Conservation (phyloP, 1,140 invertebrate species). For the Neelides sp. region DNA sequence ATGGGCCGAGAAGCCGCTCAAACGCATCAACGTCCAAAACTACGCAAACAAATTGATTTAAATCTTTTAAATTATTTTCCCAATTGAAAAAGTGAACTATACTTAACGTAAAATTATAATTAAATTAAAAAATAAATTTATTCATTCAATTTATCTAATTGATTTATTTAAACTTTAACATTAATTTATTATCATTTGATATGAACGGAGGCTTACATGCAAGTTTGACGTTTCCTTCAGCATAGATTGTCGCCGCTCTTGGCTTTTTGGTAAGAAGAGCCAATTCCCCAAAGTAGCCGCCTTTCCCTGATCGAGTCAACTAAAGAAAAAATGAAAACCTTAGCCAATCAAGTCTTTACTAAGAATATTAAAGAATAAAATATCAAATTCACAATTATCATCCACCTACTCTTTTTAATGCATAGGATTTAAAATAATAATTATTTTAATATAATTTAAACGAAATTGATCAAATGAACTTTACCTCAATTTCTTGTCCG, state of each 20-base stretch:
- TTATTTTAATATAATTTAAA: too few relatives aligned
- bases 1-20: slow-evolving; percentile 91
- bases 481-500: slow-evolving; percentile 65
- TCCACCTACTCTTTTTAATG: too few relatives aligned
- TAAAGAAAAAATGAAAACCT: slow-evolving; percentile 34
- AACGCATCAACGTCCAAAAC: slow-evolving; percentile 96
- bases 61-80: too few relatives aligned
- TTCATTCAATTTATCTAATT: background rate
- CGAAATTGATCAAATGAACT: too few relatives aligned
- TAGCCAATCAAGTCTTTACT: too few relatives aligned
- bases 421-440: too few relatives aligned
- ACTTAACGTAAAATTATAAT: too few relatives aligned
- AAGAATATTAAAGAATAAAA: too few relatives aligned
- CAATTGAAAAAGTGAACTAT: too few relatives aligned
- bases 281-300: slow-evolving; percentile 90
- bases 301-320: slow-evolving; percentile 51
- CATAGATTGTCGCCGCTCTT: slow-evolving; percentile 83
- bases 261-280: slow-evolving; percentile 92
- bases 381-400: too few relatives aligned
- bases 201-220: slow-evolving; percentile 93
- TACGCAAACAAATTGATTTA: slow-evolving; percentile 40
- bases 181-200: too few relatives aligned
- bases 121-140: slow-evolving; percentile 1
- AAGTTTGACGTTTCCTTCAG: slow-evolving; percentile 64
- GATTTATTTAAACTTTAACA: too few relatives aligned